These are phyloP conservation scores for Delichon dasypus DNA, from an alignment of 2,797 vertebrate genomes.

Conservation along the genomic window DNA sequence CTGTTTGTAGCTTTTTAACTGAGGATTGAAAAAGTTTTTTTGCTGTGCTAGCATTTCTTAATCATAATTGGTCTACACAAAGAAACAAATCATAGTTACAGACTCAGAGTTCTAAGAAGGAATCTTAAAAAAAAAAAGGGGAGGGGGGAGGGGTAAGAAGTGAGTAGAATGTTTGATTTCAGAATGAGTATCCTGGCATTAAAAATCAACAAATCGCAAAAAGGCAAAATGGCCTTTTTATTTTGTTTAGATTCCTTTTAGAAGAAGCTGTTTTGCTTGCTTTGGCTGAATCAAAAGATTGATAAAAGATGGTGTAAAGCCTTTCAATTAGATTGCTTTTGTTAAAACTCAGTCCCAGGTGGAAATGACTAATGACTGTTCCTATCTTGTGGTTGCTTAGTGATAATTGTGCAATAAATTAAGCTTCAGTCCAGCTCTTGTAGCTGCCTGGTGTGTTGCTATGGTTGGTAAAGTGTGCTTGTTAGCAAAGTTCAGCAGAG, in stretches of 20 bases:
- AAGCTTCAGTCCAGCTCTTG: background rate
- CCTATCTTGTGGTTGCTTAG: conserved; percentile 24
- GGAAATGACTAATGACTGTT: conserved; percentile 17
- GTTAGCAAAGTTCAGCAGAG: background rate
- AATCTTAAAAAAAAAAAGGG: background rate
- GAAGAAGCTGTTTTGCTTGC: background rate
- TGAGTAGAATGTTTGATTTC: background rate
- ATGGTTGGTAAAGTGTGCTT: background rate
- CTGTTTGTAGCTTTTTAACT: background rate
- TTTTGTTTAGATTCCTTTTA: background rate
- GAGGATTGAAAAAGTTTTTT: background rate
- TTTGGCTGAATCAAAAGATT: conserved; percentile 8
- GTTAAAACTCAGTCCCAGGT: conserved; percentile 12
- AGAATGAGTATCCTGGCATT: background rate
- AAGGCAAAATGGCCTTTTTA: background rate
- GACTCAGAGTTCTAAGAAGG: background rate
- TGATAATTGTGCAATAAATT: conserved; percentile 11
- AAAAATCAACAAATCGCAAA: background rate
- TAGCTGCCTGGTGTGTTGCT: background rate
- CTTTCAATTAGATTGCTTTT: conserved; percentile 32
- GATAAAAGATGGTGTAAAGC: conserved; percentile 20
- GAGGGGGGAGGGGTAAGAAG: too few relatives aligned
- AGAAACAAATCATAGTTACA: background rate
- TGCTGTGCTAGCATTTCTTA: background rate
- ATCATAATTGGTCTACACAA: background rate